Evolutionary conservation across 2,113 vertebrate species (phyloP).

Genomic region (Cephalopholis sonnerati): DNA sequence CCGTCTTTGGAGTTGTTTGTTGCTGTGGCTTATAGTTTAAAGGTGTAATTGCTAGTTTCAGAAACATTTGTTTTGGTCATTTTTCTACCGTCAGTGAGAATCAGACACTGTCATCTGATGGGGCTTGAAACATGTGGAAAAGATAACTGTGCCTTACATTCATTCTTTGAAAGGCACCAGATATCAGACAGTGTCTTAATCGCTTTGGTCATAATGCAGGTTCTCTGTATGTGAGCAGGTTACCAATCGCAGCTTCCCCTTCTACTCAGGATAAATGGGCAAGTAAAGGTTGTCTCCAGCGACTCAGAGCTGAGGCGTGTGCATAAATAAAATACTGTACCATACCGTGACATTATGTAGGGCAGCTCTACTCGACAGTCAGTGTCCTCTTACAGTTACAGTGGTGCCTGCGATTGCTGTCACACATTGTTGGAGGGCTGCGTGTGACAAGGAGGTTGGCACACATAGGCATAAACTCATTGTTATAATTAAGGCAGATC

Average conservation of each 20-base stretch:
- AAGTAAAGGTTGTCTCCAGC: constrained; percentile 13
- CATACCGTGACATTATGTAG: constrained; percentile 66
- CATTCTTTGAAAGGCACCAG: constrained; percentile 7
- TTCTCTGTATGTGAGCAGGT: constrained; percentile 75
- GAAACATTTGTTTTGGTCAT: background rate
- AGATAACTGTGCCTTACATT: constrained; percentile 4
- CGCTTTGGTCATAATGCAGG: constrained; percentile 35
- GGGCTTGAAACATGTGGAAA: constrained; percentile 1
- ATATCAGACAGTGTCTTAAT: constrained; percentile 16
- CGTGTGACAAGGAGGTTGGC: constrained; percentile 26
- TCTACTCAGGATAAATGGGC: background rate
- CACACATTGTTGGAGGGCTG: constrained; percentile 54
- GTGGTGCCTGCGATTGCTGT: constrained; percentile 41
- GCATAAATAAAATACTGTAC: constrained; percentile 62
- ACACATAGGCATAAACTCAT: constrained; percentile 11
- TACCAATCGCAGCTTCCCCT: constrained; percentile 78
- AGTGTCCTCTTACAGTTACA: constrained; percentile 35
- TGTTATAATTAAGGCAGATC: constrained; percentile 30
- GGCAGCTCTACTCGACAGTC: constrained; percentile 54
- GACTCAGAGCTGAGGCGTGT: constrained; percentile 16
- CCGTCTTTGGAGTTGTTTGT: background rate
- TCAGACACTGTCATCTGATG: constrained; percentile 14
- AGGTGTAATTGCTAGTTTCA: background rate
- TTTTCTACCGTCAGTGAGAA: background rate
- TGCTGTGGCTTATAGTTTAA: background rate